Evolutionary conservation across 2,888 invertebrate genomes (phyloP).

Genomic region (Boloria selene): DNA sequence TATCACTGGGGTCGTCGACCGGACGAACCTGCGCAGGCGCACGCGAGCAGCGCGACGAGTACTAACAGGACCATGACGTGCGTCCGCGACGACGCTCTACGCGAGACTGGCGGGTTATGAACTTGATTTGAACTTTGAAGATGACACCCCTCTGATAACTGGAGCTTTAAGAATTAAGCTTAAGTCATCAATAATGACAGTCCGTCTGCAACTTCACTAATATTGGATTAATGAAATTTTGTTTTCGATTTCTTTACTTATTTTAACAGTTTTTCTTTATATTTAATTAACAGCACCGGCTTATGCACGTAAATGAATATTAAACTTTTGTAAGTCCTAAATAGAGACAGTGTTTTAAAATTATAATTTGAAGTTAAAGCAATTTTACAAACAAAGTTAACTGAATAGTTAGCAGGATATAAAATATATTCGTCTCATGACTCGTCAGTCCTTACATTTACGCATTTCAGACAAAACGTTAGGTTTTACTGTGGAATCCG

Average conservation of each 20-base stretch:
- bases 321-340: too few species aligned
- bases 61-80: slow-evolving; percentile 46
- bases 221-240: background rate
- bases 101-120: slow-evolving; percentile 39
- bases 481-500: slow-evolving; percentile 25
- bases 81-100: slow-evolving; percentile 52
- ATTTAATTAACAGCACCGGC: too few species aligned
- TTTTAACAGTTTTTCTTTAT: too few species aligned
- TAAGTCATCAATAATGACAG: slow-evolving; percentile 1
- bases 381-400: too few species aligned
- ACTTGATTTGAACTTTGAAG: slow-evolving; percentile 16
- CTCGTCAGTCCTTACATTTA: slow-evolving; percentile 3
- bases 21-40: slow-evolving; percentile 52
- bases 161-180: slow-evolving; percentile 9
- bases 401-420: too few species aligned
- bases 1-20: slow-evolving; percentile 73
- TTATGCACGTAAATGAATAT: too few species aligned
- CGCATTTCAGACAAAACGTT: slow-evolving; percentile 18
- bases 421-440: too few species aligned
- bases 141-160: slow-evolving; percentile 15
- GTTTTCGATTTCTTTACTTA: background rate
- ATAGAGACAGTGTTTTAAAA: too few species aligned
- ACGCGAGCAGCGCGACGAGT: slow-evolving; percentile 45
- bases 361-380: too few species aligned
- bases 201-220: background rate